phyloP scores from a whole-genome alignment of 2,797 vertebrate genomes.

The Rhodeus uyekii region DNA sequence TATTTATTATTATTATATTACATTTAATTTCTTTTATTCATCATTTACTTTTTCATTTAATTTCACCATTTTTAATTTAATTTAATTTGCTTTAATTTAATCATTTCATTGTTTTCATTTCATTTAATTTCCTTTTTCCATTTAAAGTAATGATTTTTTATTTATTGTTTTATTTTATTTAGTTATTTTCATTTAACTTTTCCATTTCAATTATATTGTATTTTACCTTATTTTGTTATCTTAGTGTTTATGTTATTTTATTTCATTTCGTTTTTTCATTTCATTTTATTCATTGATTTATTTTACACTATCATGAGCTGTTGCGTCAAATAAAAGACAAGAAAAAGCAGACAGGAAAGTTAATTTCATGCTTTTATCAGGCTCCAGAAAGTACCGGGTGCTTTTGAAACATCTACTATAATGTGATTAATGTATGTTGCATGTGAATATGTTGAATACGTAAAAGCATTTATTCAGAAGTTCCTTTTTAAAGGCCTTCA shows the following conservation, averaged over 20 bases:
- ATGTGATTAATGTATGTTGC: not conserved
- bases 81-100: not conserved
- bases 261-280: not conserved
- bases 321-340: not conserved
- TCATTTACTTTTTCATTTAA: fast-evolving
- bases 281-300: not conserved
- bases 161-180: not conserved
- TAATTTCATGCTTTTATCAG: not conserved
- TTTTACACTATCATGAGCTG: not conserved
- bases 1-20: not conserved
- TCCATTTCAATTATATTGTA: no score
- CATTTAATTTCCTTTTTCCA: no score
- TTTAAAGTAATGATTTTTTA: no score
- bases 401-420: not conserved
- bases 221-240: no score
- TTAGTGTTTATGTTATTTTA: no score
- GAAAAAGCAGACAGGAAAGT: not conserved
- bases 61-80: not conserved
- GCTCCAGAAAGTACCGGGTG: not conserved
- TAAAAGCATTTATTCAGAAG: not conserved
- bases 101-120: not conserved
- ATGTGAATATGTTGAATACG: not conserved
- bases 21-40: not conserved
- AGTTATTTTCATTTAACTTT: no score
- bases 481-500: not conserved